Conservation (phyloP, 2,113 vertebrate genomes). For the Amphiprion percula region DNA sequence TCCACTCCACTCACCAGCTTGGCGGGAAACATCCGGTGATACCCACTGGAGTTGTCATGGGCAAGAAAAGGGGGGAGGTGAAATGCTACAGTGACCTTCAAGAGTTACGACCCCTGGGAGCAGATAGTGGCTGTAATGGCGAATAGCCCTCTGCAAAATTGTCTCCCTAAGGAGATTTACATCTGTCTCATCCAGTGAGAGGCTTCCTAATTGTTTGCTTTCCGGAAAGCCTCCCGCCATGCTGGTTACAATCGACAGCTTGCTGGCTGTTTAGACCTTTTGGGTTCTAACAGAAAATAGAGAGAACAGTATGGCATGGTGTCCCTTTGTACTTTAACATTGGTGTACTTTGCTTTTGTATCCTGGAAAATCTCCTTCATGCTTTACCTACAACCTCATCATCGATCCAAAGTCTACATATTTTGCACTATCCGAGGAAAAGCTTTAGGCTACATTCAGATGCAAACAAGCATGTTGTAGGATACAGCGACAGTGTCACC, state of each 20-base stretch:
- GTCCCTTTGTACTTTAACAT: neutral
- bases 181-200: slow-evolving; percentile 54
- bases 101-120: slow-evolving; percentile 56
- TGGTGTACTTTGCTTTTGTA: neutral
- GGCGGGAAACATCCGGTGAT: slow-evolving; percentile 46
- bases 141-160: slow-evolving; percentile 42
- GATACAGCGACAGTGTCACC: neutral
- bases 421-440: neutral
- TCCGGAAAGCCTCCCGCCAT: slow-evolving; percentile 38
- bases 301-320: neutral
- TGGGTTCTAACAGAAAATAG: slow-evolving; percentile 7
- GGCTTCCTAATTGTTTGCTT: slow-evolving; percentile 58
- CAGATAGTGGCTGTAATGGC: slow-evolving; percentile 25
- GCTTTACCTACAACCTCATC: neutral
- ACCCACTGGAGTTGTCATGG: slow-evolving; percentile 49
- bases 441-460: neutral
- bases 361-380: neutral
- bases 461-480: neutral
- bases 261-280: slow-evolving; percentile 19
- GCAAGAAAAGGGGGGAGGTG: slow-evolving; percentile 34
- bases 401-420: neutral
- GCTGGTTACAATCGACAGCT: slow-evolving; percentile 9
- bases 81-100: slow-evolving; percentile 76
- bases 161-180: slow-evolving; percentile 58
- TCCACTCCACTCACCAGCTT: neutral